Evolutionary conservation across 2,888 invertebrate species (phyloP), one percentile per base, ranked within the genome.

Genomic region (Troglohyphantes excavatus): DNA sequence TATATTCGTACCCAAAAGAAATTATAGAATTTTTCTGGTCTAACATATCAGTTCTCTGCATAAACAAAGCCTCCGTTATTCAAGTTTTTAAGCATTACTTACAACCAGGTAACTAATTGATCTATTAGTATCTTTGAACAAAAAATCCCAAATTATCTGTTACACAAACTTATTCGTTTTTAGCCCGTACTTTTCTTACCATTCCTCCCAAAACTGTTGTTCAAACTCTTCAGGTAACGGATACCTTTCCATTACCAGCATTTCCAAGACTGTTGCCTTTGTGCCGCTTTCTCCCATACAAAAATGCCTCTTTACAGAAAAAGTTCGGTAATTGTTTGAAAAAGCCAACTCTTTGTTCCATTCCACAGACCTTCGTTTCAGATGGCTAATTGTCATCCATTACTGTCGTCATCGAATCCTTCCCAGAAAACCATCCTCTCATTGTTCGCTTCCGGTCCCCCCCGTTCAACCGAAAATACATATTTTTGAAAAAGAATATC

Each of bases 331-430:
- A 75, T 75, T 75, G 59, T 75, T 75, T 53, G n/a, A 75, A 26
- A 75, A 59, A 61, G 11, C 29, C 75, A 65, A 1, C n/a, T 29
- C 59, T 29, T 78, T 63, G 63, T 78, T 26, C 76, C 19, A 21
- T 19, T 17, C 19, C n/a, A 19, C n/a, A 43, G 23, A n/a, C 19
- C 65, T 17, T 19, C 39, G 85, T 76, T 76, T 76, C 85, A 59
- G 76, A 59, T 78, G 53, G 85, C 85, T 39, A 21, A 85, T 85
- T 76, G 76, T 75, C 85, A 78, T 78, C 67, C 67, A 67, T 84
- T 65, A 84, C 84, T 84, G 84, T 84, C 85, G 85, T 78, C 85
- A 85, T 85, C 76, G 76, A 85, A 78, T 68, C 76, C 76, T 68
- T 39, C 46, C 39, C n/a, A 78, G 70, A 33, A 75, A 84, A 39